Evolutionary conservation across 1,140 invertebrate genomes (phyloP), one percentile per base, ranked within the genome.

Genomic region (Arctopsyche grandis): DNA sequence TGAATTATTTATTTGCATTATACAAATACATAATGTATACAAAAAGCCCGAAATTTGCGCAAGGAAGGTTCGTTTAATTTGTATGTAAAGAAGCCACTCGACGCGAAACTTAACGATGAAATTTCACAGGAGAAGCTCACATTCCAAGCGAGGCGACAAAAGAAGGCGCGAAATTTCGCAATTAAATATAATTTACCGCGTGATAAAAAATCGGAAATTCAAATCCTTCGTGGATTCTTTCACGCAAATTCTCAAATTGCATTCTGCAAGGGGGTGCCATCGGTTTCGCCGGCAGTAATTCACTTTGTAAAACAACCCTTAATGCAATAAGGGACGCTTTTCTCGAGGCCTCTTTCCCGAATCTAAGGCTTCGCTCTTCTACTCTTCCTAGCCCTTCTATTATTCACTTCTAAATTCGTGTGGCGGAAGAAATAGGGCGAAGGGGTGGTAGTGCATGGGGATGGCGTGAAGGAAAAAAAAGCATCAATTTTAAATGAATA

Each of bases 401-500:
- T 38, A 38, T 38, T 38, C 29, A 38, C 3, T 1, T 38, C 29
- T 38, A 38, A 38, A 38, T 38, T 38, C 29, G 29, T 7, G 29
- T 7, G 29, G 29, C 29, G 7, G 29, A 52, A 3, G 48, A 52
- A 52, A 52, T 1, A 52, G 16, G 3, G 16, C 48, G 16, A 52
- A 52, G 1, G 12, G 48, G 12, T n/a, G n/a, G n/a, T n/a, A 46
- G 14, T 9, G 14, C 48, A 14, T 5, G 10, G 12, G 16, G 12
- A 52, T 52, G 12, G 12, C 10, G 48, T 10, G 29, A 7, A 7
- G 1, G 29, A 38, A 38, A 38, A 38, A 38, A 38, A 7, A 10
- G 48, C 48, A 52, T 52, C 48, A 52, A 52, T 52, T 52, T 52
- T 52, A 52, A 52, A 52, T 52, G 48, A 52, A 52, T 52, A 52